These are phyloP conservation scores for Sebastes alutus DNA, from an alignment of 2,797 vertebrate species.

Conservation along the genomic window DNA sequence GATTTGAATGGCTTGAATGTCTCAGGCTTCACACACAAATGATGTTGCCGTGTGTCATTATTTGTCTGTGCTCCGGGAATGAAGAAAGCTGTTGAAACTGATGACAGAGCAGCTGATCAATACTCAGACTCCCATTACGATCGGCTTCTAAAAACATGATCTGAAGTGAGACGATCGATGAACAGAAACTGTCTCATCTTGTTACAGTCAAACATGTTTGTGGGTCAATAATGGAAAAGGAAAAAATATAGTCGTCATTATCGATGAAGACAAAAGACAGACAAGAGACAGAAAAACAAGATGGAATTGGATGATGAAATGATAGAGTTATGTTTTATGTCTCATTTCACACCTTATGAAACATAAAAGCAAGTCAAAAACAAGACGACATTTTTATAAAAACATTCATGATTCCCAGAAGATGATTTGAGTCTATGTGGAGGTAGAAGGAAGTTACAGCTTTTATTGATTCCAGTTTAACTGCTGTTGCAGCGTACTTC, in stretches of 20 bases:
- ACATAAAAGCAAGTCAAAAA: not conserved
- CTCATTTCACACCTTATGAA: not conserved
- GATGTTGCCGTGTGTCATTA: not conserved
- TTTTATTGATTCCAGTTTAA: too few relatives aligned
- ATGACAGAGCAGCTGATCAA: conserved; percentile 25
- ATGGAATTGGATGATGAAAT: not conserved
- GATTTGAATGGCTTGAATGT: not conserved
- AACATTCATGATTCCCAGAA: too few relatives aligned
- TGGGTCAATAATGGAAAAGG: not conserved
- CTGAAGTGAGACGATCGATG: conserved; percentile 8
- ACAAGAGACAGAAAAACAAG: not conserved
- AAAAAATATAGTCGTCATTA: not conserved
- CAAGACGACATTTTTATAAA: not conserved
- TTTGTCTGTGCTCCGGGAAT: not conserved
- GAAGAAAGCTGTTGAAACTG: conserved; percentile 12
- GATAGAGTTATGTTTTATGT: not conserved
- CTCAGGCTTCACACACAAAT: not conserved
- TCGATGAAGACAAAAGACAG: not conserved
- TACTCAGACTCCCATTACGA: conserved; percentile 9
- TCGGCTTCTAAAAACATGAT: not conserved
- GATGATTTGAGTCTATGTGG: too few relatives aligned
- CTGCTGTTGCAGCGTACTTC: too few relatives aligned
- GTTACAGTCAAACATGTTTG: not conserved
- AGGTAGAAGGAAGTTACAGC: too few relatives aligned
- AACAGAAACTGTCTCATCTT: not conserved